Percentiles rank a stretch among this genome's conserved stretches.
These are phyloP conservation scores for Mionectes macconnelli DNA, from an alignment of 2,113 vertebrate genomes.

Conservation along the genomic window DNA sequence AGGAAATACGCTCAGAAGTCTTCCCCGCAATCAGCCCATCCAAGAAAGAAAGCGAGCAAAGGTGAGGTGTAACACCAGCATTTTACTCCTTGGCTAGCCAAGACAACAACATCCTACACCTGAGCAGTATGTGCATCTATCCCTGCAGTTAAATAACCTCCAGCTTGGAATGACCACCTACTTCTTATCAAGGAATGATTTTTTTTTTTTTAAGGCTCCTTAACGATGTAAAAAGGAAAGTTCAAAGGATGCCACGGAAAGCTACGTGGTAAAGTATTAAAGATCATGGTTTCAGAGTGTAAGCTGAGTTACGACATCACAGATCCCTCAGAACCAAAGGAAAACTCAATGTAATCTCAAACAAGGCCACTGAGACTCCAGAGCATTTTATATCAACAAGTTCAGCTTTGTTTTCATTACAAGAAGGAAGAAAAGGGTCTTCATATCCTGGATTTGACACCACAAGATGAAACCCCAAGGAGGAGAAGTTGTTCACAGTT, in stretches of 20 bases:
- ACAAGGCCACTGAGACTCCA: not conserved
- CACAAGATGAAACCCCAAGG: not conserved
- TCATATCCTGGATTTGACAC: not conserved
- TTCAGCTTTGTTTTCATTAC: not conserved
- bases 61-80: not conserved
- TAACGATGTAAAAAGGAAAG: not conserved
- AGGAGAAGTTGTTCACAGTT: not conserved
- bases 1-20: not conserved
- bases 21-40: not conserved
- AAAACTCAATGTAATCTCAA: not conserved
- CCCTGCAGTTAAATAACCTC: not conserved
- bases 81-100: not conserved
- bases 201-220: not conserved
- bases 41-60: not conserved
- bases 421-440: not conserved
- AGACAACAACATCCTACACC: not conserved
- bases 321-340: not conserved
- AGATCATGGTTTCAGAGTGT: not conserved
- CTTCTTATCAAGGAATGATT: not conserved
- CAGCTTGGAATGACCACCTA: not conserved
- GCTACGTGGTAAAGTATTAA: not conserved
- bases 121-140: rapidly evolving
- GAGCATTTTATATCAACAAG: not conserved
- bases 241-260: not conserved
- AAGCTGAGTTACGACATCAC: rapidly evolving